Percentiles rank a stretch among this genome's conserved stretches.
These are phyloP conservation scores for Ericerus pela DNA, from an alignment of 1,140 invertebrate species.

Conservation along the genomic window DNA sequence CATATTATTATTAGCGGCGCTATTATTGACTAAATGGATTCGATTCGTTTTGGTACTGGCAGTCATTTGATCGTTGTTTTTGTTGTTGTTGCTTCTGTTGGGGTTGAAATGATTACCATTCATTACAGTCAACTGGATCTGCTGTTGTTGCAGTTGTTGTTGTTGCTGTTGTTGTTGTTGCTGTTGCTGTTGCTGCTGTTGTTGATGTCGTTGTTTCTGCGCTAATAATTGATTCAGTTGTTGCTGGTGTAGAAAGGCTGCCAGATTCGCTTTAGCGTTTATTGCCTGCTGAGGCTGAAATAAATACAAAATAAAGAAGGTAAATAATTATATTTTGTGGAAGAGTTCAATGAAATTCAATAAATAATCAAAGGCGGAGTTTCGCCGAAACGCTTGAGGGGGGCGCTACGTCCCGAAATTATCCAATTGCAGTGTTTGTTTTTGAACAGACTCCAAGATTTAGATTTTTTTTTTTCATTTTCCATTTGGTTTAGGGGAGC, in stretches of 20 bases:
- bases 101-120: conserved; percentile 30
- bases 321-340: not conserved
- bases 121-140: conserved; percentile 17
- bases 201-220: conserved; percentile 36
- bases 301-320: no score
- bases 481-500: no score
- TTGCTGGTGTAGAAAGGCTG: conserved; percentile 36
- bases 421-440: no score
- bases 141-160: conserved; percentile 22
- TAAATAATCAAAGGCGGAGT: no score
- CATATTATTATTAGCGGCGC: conserved; percentile 18
- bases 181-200: conserved; percentile 26
- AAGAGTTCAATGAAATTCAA: not conserved
- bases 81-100: conserved; percentile 29
- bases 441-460: no score
- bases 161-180: conserved; percentile 21
- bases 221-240: conserved; percentile 34
- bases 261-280: conserved; percentile 38
- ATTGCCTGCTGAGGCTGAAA: conserved; percentile 21
- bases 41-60: conserved; percentile 21
- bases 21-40: conserved; percentile 21
- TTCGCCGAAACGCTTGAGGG: no score
- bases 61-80: conserved; percentile 16
- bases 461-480: no score
- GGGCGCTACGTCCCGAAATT: no score